Evolutionary conservation across 2,113 vertebrate species (phyloP).

Genomic region (Ophiodon elongatus): DNA sequence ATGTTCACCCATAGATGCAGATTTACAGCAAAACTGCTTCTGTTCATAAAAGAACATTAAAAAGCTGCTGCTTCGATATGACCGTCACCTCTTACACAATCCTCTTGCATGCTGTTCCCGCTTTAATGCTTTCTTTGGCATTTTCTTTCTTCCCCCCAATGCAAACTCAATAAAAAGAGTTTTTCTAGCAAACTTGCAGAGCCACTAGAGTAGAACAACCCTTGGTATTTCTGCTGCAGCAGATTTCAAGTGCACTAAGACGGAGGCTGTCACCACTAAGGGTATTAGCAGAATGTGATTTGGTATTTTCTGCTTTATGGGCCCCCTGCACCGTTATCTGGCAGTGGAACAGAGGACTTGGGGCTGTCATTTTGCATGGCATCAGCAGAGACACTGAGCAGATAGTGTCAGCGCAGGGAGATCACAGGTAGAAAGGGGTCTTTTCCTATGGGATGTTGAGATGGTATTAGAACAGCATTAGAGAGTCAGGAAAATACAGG

Average conservation of each 20-base stretch:
- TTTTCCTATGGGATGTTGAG: slow-evolving; percentile 60
- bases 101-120: slow-evolving; percentile 9
- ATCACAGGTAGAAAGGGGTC: slow-evolving; percentile 74
- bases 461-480: slow-evolving; percentile 71
- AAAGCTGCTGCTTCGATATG: slow-evolving; percentile 15
- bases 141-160: slow-evolving; percentile 43
- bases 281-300: slow-evolving; percentile 78
- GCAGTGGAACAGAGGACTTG: slow-evolving; percentile 67
- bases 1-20: slow-evolving; percentile 4
- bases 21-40: slow-evolving; percentile 34
- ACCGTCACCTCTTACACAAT: slow-evolving; percentile 30
- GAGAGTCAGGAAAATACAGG: slow-evolving; percentile 55
- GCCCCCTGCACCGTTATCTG: slow-evolving; percentile 59
- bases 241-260: slow-evolving; percentile 68
- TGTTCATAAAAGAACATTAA: slow-evolving; percentile 4
- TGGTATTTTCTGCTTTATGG: slow-evolving; percentile 72
- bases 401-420: slow-evolving; percentile 74
- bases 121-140: slow-evolving; percentile 49
- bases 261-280: slow-evolving; percentile 61
- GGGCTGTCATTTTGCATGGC: slow-evolving; percentile 76
- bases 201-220: slow-evolving; percentile 47
- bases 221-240: slow-evolving; percentile 59
- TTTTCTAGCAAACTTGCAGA: slow-evolving; percentile 50
- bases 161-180: slow-evolving; percentile 52
- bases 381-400: slow-evolving; percentile 70